phyloP scores from a whole-genome alignment of 2,797 vertebrate species.

The Kryptolebias ocellatus region DNA sequence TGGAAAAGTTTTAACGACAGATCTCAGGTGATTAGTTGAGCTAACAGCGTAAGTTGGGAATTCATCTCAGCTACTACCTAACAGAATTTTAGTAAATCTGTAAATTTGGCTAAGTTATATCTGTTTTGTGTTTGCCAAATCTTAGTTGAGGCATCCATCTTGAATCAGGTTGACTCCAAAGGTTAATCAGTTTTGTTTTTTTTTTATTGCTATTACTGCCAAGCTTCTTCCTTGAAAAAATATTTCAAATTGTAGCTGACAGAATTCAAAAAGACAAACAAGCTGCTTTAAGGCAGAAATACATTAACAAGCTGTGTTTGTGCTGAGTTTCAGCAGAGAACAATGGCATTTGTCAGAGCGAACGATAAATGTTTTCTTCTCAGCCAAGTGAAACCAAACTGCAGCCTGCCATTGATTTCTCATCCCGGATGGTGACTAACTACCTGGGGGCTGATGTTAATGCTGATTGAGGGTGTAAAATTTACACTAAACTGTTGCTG shows the following conservation, averaged over 20 bases:
- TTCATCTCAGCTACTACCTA: too few relatives aligned
- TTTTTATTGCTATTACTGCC: background rate
- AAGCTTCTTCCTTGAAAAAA: background rate
- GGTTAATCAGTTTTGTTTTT: too few relatives aligned
- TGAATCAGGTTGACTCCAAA: too few relatives aligned
- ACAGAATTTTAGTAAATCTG: too few relatives aligned
- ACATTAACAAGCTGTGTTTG: constrained; percentile 37
- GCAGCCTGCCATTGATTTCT: constrained; percentile 71
- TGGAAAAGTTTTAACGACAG: too few relatives aligned
- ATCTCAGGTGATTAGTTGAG: too few relatives aligned
- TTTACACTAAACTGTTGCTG: constrained; percentile 51
- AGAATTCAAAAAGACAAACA: constrained; percentile 18
- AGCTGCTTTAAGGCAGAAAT: constrained; percentile 18
- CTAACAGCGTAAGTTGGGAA: too few relatives aligned
- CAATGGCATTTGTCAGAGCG: constrained; percentile 14
- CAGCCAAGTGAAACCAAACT: constrained; percentile 50
- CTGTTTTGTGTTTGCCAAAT: too few relatives aligned
- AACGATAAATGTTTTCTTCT: constrained; percentile 34
- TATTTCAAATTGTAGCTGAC: constrained; percentile 1
- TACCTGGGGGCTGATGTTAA: constrained; percentile 56
- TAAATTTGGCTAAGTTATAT: too few relatives aligned
- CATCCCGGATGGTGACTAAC: constrained; percentile 60
- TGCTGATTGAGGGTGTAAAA: constrained; percentile 59
- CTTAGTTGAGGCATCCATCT: too few relatives aligned
- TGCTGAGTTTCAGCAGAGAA: constrained; percentile 16